Percentiles rank a stretch among this genome's conserved stretches.
These are phyloP conservation scores for Litoditis marina DNA, from an alignment of 2,888 invertebrate species.

Conservation along the genomic window DNA sequence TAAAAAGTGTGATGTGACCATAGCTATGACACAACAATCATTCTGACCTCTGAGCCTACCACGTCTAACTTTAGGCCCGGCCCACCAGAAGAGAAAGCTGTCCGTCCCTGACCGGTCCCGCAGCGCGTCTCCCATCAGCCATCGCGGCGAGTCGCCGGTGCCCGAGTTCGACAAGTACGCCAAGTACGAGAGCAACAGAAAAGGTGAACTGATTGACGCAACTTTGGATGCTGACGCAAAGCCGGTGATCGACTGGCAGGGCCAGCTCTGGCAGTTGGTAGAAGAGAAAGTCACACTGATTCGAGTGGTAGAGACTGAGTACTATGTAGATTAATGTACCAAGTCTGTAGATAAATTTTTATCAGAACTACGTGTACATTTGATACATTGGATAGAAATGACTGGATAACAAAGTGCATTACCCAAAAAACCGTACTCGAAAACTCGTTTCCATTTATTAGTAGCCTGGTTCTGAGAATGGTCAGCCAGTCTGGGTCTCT, in stretches of 20 bases:
- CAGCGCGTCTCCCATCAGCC: slow-evolving; percentile 38
- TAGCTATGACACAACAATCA: too few species aligned
- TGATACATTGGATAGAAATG: too few species aligned
- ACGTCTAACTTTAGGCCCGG: slow-evolving; percentile 34
- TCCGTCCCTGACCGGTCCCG: slow-evolving; percentile 51
- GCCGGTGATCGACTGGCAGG: slow-evolving; percentile 28
- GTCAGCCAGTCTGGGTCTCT: too few species aligned
- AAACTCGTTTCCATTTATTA: too few species aligned
- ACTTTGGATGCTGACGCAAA: slow-evolving; percentile 1
- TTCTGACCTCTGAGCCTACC: neutral
- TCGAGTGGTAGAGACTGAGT: slow-evolving; percentile 40
- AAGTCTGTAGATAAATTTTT: slow-evolving; percentile 10
- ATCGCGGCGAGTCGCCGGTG: slow-evolving; percentile 29
- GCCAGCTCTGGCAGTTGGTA: slow-evolving; percentile 33
- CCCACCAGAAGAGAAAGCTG: slow-evolving; percentile 52
- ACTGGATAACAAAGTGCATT: too few species aligned
- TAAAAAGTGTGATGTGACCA: too few species aligned
- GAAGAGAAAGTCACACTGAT: slow-evolving; percentile 43
- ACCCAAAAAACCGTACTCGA: too few species aligned
- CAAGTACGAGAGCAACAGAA: slow-evolving; percentile 46
- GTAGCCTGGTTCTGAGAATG: too few species aligned
- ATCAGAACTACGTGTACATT: neutral
- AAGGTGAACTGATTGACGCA: slow-evolving; percentile 30
- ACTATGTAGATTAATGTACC: slow-evolving; percentile 28
- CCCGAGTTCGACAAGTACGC: slow-evolving; percentile 46